Evolutionary conservation across 1,140 invertebrate species (phyloP), one percentile per base, ranked within the genome.

Genomic region (Ceratitis capitata): DNA sequence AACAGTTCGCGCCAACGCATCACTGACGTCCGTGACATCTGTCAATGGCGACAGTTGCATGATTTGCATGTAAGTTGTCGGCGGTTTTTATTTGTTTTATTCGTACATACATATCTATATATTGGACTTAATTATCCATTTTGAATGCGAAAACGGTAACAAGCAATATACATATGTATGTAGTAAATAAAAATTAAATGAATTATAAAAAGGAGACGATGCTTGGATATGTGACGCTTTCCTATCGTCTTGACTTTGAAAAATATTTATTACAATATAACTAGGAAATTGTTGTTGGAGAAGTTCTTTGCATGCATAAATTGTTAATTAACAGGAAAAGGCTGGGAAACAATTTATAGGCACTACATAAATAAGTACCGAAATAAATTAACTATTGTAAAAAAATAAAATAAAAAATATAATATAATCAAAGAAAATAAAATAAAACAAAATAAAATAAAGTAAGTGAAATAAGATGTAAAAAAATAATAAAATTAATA

Each of bases 1-100:
- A 69, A 78, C 61, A 47, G n/a, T 45, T 2, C 7, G 69, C 69
- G 39, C 69, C 69, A 39, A 45, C 69, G 39, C 69, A 47, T 78
- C 64, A 78, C 39, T 9, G n/a, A 6, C 51, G 19, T 12, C 69
- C 42, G 45, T 78, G 69, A 78, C 69, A 78, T 78, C 69, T 78
- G 69, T 78, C 69, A 78, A 78, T 78, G 69, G 6, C 39, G 39
- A 78, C 69, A 78, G 69, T 78, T 78, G 69, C 69, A 78, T 39
- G 69, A 78, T 39, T 45, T 78, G 69, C 69, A 78, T 26, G 39
- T 78, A 39, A 78, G 19, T 45, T 45, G 69, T 45, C 39, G 16
- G 39, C 9, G 16, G 35, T 39, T 78, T 78, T 23, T 39, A 39
- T 32, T 69, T n/a, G 19, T 69, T 32, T 32, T 19, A 16, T 69